Conservation (phyloP, 2,888 invertebrate genomes). For the Tetanocera ferruginea region DNA sequence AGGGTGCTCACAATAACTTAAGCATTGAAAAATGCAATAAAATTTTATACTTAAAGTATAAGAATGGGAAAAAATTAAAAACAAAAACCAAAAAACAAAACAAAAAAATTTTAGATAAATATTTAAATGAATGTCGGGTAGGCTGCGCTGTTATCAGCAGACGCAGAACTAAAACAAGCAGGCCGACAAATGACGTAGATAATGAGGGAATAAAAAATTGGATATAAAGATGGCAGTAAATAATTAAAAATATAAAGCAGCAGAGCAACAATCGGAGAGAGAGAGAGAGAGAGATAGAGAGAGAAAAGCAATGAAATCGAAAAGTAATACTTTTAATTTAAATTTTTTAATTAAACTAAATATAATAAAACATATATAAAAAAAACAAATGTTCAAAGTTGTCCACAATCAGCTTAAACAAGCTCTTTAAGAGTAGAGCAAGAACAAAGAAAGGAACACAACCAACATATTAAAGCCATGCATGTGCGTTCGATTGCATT, state of each 20-base stretch:
- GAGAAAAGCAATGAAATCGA: conserved; percentile 17
- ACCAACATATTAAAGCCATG: not conserved
- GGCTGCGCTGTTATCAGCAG: not conserved
- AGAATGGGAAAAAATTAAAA: too few relatives aligned
- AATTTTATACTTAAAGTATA: too few relatives aligned
- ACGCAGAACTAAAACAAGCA: conserved; percentile 7
- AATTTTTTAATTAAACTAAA: conserved; percentile 4
- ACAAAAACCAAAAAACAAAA: not conserved
- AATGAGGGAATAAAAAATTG: not conserved
- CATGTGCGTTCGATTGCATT: conserved; percentile 46
- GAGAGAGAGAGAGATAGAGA: not conserved
- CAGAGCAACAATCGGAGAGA: not conserved
- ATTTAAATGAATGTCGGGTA: conserved; percentile 14
- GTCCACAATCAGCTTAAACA: not conserved
- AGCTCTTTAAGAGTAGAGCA: not conserved
- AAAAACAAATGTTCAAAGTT: not conserved
- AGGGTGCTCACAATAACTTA: too few relatives aligned
- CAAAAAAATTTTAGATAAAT: conserved; percentile 20
- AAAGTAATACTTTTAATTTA: conserved; percentile 26
- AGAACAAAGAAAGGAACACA: not conserved
- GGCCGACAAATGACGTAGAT: conserved; percentile 12
- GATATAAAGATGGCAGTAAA: not conserved
- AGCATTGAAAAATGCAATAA: too few relatives aligned
- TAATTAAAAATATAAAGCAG: not conserved
- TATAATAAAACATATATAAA: not conserved